Conservation (phyloP, 1,140 invertebrate genomes). For the Brachionus plicatilis region DNA sequence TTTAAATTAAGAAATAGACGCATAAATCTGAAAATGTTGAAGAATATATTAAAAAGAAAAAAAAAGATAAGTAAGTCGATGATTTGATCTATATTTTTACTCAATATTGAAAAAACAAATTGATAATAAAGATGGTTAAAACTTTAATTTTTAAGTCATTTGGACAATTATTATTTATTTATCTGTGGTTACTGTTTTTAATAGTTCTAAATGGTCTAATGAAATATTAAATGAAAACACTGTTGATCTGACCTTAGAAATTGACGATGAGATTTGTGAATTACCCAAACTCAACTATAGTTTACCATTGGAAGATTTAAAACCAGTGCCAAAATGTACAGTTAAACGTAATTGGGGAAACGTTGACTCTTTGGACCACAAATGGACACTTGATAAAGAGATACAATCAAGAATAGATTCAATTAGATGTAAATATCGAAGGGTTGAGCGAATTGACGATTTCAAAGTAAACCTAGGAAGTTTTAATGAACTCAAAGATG, state of each 20-base stretch:
- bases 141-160: not conserved
- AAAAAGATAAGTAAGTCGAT: not conserved
- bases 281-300: not conserved
- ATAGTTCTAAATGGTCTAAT: not conserved
- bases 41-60: not conserved
- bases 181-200: not conserved
- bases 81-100: not conserved
- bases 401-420: not conserved
- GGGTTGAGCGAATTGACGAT: not conserved
- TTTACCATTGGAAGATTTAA: not conserved
- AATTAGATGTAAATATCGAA: not conserved
- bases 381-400: not conserved
- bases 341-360: not conserved
- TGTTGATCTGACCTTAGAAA: not conserved
- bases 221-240: not conserved
- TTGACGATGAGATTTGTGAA: not conserved
- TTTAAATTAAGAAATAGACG: not conserved
- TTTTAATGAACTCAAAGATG: not conserved
- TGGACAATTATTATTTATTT: not conserved
- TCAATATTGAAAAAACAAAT: not conserved
- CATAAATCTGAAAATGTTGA: not conserved
- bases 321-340: not conserved
- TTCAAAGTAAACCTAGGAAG: not conserved
- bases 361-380: not conserved
- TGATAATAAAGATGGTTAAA: not conserved